Conservation (phyloP, 2,113 vertebrate species). For the Turnix velox region DNA sequence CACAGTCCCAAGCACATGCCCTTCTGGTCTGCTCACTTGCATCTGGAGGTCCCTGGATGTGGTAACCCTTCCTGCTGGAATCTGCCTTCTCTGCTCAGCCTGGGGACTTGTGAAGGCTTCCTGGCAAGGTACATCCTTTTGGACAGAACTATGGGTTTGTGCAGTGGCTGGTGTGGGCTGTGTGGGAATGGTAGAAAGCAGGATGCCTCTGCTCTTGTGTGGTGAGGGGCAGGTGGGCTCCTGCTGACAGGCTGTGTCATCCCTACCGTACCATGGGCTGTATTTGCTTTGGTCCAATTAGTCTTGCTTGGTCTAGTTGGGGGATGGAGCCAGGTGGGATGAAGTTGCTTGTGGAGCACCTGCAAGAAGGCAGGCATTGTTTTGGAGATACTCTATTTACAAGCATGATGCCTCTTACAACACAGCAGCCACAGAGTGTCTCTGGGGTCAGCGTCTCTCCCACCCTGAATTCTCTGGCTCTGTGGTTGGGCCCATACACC, state of each 20-base stretch:
- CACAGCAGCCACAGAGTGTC: fast-evolving
- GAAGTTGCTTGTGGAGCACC: not conserved
- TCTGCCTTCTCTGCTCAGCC: not conserved
- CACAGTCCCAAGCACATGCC: not conserved
- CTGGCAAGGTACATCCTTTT: not conserved
- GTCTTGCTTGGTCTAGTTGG: not conserved
- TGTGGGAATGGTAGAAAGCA: not conserved
- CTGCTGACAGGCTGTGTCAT: not conserved
- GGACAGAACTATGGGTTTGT: not conserved
- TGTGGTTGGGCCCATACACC: fast-evolving
- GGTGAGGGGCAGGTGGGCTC: not conserved
- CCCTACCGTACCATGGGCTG: not conserved
- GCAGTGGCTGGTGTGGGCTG: not conserved
- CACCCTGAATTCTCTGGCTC: fast-evolving
- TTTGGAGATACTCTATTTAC: not conserved
- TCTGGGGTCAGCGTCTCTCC: not conserved
- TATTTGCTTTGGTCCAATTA: not conserved
- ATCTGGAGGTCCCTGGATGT: not conserved
- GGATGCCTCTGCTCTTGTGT: not conserved
- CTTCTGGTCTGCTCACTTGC: not conserved
- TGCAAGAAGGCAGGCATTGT: fast-evolving
- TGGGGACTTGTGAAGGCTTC: not conserved
- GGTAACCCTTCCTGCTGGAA: not conserved
- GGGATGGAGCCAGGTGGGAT: not conserved
- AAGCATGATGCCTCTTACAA: not conserved